phyloP scores from a whole-genome alignment of 2,888 invertebrate species.

The Hypselothyrea guttata region DNA sequence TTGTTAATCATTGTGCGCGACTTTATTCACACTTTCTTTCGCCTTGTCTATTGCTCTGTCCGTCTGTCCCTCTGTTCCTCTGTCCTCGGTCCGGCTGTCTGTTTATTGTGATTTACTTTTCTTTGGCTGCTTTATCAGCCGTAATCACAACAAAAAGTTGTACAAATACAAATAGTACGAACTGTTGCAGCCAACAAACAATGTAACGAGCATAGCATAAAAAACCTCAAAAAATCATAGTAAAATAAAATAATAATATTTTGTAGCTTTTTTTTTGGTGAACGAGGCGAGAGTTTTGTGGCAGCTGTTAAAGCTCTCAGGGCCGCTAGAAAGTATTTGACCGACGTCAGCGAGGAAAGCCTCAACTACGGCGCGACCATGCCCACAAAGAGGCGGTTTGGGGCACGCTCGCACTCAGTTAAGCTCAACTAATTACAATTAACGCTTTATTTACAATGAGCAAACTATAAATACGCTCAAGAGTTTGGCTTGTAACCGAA shows the following conservation, averaged over 20 bases:
- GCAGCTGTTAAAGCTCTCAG: slow-evolving; percentile 46
- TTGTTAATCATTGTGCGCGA: slow-evolving; percentile 65
- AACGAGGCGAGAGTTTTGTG: slow-evolving; percentile 30
- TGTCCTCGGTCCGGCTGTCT: slow-evolving; percentile 14
- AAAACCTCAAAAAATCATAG: slow-evolving; percentile 24
- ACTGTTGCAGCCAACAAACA: slow-evolving; percentile 27
- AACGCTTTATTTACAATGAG: slow-evolving; percentile 56
- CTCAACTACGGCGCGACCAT: slow-evolving; percentile 10
- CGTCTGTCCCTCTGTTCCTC: slow-evolving; percentile 27
- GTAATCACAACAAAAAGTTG: slow-evolving; percentile 73
- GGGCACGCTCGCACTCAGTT: slow-evolving; percentile 30
- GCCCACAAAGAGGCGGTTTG: slow-evolving; percentile 16
- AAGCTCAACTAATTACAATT: slow-evolving; percentile 68
- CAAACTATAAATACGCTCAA: slow-evolving; percentile 41
- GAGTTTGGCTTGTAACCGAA: slow-evolving; percentile 36
- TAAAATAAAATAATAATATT: slow-evolving; percentile 24
- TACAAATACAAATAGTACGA: slow-evolving; percentile 38
- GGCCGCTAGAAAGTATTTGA: slow-evolving; percentile 27
- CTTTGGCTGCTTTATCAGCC: slow-evolving; percentile 67
- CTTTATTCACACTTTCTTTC: slow-evolving; percentile 76
- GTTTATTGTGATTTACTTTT: slow-evolving; percentile 72
- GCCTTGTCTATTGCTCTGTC: slow-evolving; percentile 21
- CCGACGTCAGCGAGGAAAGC: slow-evolving; percentile 26
- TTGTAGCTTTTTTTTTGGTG: slow-evolving; percentile 21
- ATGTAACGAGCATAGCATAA: slow-evolving; percentile 38